Evolutionary conservation across 2,888 invertebrate genomes (phyloP).

Genomic region (Cephus sareptanus): DNA sequence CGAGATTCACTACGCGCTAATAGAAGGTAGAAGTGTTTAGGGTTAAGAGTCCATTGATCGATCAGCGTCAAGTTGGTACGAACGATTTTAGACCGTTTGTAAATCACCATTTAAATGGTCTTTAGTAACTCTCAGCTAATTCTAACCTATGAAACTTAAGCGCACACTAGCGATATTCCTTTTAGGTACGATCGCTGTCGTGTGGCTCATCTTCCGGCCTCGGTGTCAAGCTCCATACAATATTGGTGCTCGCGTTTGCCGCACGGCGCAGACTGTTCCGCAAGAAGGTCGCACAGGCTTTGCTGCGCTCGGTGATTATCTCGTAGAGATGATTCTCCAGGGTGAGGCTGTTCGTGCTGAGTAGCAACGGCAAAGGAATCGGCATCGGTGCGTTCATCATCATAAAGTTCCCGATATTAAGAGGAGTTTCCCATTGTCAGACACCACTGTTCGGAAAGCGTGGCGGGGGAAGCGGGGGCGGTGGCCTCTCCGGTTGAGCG

Average conservation of each 20-base stretch:
- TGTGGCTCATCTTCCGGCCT: too few species aligned
- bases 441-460: constrained; percentile 83
- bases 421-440: constrained; percentile 81
- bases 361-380: constrained; percentile 61
- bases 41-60: too few species aligned
- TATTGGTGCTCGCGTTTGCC: constrained; percentile 32
- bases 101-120: not conserved
- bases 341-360: constrained; percentile 51
- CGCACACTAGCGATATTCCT: too few species aligned
- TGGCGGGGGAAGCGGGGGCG: constrained; percentile 85
- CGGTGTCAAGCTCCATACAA: constrained; percentile 20
- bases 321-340: constrained; percentile 57
- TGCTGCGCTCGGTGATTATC: constrained; percentile 69
- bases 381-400: constrained; percentile 57
- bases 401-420: constrained; percentile 70
- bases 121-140: too few species aligned
- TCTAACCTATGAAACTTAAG: too few species aligned
- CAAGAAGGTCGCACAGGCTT: constrained; percentile 78
- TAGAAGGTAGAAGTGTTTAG: constrained; percentile 17
- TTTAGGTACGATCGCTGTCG: too few species aligned
- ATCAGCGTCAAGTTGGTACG: too few species aligned
- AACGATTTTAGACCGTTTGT: constrained; percentile 14
- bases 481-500: constrained; percentile 79
- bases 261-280: constrained; percentile 71
- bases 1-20: constrained; percentile 17